Base-by-base conservation (phyloP, 2,113 vertebrate genomes). In the Rhagologus leucostigma region DNA sequence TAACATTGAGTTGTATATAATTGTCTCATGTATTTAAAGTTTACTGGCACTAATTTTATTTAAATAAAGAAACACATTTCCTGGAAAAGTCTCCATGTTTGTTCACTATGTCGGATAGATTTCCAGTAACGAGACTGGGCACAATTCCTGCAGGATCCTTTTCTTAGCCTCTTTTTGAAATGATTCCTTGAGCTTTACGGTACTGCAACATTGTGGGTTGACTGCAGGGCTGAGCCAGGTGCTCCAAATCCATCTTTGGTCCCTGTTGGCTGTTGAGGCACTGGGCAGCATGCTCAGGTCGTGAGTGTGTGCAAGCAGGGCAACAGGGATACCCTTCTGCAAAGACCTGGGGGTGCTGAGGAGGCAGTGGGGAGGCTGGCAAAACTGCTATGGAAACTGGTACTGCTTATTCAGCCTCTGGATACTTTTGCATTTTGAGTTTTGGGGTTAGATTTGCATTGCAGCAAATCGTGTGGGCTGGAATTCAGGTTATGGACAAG, bases 61-160 rank as follows among this genome's bases (percentile, higher is more conserved):
- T 98, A 98, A 98, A 98, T 98, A 98, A 98, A 98, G 86, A 94
- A 93, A 95, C 97, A 98, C 95, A 0, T 96, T 97, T 97, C 81
- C 60, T 85, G 92, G 88, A 87, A 97, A 65, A 87, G 35, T 75
- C 67, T 77, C 84, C 62, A 19, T 74, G 73, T 92, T 88, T 91
- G 39, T 59, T 97, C 81, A 50, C 55, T 93, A 24, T 8, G 12
- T 87, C 46, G 53, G 14, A 55, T 6, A 35, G 46, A 32, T 52
- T 68, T 62, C 73, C 85, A 52, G 64, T 52, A 89, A 90, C 0
- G 12, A 47, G 41, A 60, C 39, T 16, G 70, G 44, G 39, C 41
- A 73, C 47, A 11, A 55, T 59, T 50, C 67, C 73, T 75, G 8
- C 39, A 29, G 56, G 23, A 81, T 85, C 53, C 17, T 8, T 71